phyloP scores from a whole-genome alignment of 2,888 invertebrate species.

The Dynastes hyllus region DNA sequence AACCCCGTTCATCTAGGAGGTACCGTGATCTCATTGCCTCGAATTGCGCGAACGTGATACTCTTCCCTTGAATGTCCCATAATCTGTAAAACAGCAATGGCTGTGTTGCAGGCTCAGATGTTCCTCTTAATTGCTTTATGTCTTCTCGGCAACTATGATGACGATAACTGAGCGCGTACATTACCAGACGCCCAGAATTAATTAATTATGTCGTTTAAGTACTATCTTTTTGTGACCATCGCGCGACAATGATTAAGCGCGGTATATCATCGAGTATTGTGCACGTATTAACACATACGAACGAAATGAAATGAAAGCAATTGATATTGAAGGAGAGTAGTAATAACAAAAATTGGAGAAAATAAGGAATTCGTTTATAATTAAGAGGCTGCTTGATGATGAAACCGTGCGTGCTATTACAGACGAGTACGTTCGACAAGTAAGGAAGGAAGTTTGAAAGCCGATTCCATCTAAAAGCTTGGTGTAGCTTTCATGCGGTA shows the following conservation, averaged over 20 bases:
- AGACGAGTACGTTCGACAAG: no score
- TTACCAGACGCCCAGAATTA: conserved; percentile 20
- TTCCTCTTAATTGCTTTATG: conserved; percentile 23
- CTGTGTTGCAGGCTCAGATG: conserved; percentile 1
- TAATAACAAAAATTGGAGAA: background rate
- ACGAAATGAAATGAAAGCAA: background rate
- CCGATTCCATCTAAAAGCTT: no score
- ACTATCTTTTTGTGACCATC: conserved; percentile 20
- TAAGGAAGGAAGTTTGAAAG: no score
- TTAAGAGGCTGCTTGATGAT: background rate
- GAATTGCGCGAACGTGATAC: background rate
- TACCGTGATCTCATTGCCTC: background rate
- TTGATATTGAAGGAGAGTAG: background rate
- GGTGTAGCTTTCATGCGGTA: no score
- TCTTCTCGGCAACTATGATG: conserved; percentile 9
- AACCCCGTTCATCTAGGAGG: conserved; percentile 1
- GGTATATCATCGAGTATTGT: background rate
- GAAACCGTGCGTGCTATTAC: no score
- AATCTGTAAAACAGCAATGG: conserved; percentile 3
- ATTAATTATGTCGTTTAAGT: conserved; percentile 35
- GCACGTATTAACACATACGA: background rate
- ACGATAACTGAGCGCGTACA: conserved; percentile 21
- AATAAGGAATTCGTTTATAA: background rate
- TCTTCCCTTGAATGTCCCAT: conserved; percentile 5
- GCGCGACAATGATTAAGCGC: conserved; percentile 26